phyloP scores from a whole-genome alignment of 2,113 vertebrate genomes.

The Melanostigma gelatinosum region DNA sequence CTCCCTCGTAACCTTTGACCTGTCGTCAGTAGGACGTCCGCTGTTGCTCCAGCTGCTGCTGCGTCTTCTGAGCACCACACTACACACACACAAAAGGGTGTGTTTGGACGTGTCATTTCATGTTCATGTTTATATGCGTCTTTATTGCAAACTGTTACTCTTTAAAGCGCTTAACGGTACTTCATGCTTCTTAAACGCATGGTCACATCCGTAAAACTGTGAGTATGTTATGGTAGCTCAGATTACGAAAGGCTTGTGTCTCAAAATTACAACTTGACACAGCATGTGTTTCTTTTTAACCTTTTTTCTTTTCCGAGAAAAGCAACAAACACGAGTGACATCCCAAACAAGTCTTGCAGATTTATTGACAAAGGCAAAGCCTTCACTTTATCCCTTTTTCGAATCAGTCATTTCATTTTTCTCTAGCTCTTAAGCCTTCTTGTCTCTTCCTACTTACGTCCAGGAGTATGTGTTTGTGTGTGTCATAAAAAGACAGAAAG shows the following conservation, averaged over 20 bases:
- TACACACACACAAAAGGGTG: slow-evolving; percentile 6
- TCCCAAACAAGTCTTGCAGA: not conserved
- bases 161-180: no score
- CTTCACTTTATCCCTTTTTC: not conserved
- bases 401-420: not conserved
- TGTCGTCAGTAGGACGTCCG: slow-evolving; percentile 7
- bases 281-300: slow-evolving; percentile 11
- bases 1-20: slow-evolving; percentile 58
- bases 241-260: slow-evolving; percentile 6
- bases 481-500: not conserved
- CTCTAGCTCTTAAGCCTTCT: not conserved
- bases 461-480: not conserved
- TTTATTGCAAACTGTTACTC: not conserved
- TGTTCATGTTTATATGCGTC: not conserved
- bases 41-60: slow-evolving; percentile 51
- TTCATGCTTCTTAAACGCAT: not conserved
- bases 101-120: not conserved
- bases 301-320: not conserved
- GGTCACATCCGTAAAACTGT: not conserved
- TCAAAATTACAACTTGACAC: not conserved
- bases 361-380: no score
- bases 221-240: not conserved
- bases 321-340: not conserved
- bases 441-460: not conserved
- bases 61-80: slow-evolving; percentile 16